phyloP scores from a whole-genome alignment of 2,888 invertebrate species.

The Drosophila melanosoma region DNA sequence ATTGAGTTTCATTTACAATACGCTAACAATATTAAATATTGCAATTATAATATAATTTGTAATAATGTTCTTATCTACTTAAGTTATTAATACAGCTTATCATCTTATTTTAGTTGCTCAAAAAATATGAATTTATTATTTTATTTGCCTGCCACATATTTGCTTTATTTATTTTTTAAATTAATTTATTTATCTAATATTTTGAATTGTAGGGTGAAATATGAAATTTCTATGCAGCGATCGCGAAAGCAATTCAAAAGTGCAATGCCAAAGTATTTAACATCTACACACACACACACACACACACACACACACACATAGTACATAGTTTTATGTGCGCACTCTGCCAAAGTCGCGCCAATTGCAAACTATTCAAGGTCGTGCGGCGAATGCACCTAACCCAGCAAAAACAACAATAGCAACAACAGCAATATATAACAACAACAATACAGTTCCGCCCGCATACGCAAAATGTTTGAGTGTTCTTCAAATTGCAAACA shows the following conservation, averaged over 20 bases:
- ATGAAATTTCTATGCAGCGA: conserved; percentile 43
- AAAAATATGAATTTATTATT: not conserved
- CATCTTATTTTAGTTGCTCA: not conserved
- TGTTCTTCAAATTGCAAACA: conserved; percentile 68
- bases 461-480: conserved; percentile 76
- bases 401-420: conserved; percentile 28
- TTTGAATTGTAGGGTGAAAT: conserved; percentile 19
- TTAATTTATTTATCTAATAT: conserved; percentile 4
- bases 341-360: conserved; percentile 62
- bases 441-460: conserved; percentile 46
- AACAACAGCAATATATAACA: conserved; percentile 17
- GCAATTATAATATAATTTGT: not conserved
- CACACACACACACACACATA: not conserved
- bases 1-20: not conserved
- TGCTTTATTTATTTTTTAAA: not conserved
- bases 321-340: conserved; percentile 60
- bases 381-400: conserved; percentile 71
- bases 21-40: not conserved
- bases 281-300: not conserved
- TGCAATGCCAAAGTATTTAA: conserved; percentile 13
- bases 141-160: not conserved
- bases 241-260: conserved; percentile 34
- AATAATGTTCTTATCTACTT: not conserved
- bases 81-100: not conserved
- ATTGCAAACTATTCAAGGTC: conserved; percentile 73